Evolutionary conservation across 1,140 invertebrate species (phyloP), one percentile per base, ranked within the genome.

Genomic region (Matsumurasca onukii): DNA sequence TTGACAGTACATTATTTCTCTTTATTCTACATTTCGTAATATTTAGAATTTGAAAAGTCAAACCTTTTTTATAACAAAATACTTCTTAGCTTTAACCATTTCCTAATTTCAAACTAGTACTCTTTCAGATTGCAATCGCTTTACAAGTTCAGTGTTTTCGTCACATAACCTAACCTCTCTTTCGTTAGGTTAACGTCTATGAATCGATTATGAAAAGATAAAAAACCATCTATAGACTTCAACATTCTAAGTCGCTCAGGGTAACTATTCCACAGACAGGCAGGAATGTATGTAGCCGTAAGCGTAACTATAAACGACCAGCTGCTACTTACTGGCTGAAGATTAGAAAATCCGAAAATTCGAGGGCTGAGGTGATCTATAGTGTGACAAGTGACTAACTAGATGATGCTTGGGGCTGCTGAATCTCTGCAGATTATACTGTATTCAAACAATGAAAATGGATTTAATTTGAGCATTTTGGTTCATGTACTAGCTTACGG

Each of bases 121-220:
- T n/a, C n/a, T n/a, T n/a, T n/a, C n/a, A n/a, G n/a, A n/a, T n/a
- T n/a, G n/a, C n/a, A n/a, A n/a, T n/a, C n/a, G n/a, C n/a, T n/a
- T n/a, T n/a, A n/a, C n/a, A n/a, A n/a, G n/a, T n/a, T n/a, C n/a
- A n/a, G n/a, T n/a, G n/a, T n/a, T n/a, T n/a, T n/a, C n/a, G n/a
- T n/a, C n/a, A n/a, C n/a, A n/a, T n/a, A n/a, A n/a, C n/a, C n/a
- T n/a, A n/a, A n/a, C n/a, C n/a, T n/a, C n/a, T n/a, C n/a, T n/a
- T n/a, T n/a, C n/a, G n/a, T n/a, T n/a, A 20, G 22, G 24, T 27
- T 27, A 59, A 59, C 55, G 30, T 24, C 55, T 59, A 59, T 59
- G 22, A 25, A 59, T 59, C 30, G 55, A 59, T 59, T 59, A 59
- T 59, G 55, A 59, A 59, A 59, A 59, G 55, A 59, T 59, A 59